Percentiles rank a stretch among this genome's conserved stretches.
Evolutionary conservation across 2,888 invertebrate genomes (phyloP).

Genomic region (Amblyjoppa proteus): DNA sequence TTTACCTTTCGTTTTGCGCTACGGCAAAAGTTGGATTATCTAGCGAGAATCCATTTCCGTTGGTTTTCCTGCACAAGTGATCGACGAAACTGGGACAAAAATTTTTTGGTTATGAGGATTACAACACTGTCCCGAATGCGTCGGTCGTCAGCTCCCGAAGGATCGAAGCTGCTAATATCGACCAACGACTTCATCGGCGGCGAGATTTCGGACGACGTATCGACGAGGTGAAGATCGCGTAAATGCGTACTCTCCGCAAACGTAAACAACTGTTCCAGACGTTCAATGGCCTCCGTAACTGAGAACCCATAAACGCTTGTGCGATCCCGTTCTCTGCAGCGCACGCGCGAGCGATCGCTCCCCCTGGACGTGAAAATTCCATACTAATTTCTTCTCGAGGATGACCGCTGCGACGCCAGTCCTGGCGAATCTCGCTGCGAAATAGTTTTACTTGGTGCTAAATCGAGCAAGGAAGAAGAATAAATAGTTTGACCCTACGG

Average conservation of each 20-base stretch:
- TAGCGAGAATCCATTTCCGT: neutral
- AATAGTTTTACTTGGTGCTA: no score
- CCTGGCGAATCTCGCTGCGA: no score
- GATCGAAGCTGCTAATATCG: neutral
- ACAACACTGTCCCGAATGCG: neutral
- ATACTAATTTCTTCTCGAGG: neutral
- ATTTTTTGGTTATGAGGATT: neutral
- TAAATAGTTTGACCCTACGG: no score
- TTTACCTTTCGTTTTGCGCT: no score
- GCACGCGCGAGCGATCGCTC: neutral
- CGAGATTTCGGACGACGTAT: neutral
- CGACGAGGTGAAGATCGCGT: no score
- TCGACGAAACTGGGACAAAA: conserved; percentile 1
- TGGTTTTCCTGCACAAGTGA: neutral
- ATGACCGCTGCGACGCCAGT: neutral
- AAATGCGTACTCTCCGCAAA: no score
- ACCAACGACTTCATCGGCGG: neutral
- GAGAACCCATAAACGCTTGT: neutral
- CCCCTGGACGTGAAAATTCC: neutral
- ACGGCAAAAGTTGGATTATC: no score
- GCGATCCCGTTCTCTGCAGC: neutral
- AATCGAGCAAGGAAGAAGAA: no score
- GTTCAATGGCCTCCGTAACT: neutral
- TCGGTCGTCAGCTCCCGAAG: neutral
- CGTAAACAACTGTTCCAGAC: neutral